Conservation (phyloP, 37 sponge, comb jelly and placozoan species). For the Cladorhizidae sp. region DNA sequence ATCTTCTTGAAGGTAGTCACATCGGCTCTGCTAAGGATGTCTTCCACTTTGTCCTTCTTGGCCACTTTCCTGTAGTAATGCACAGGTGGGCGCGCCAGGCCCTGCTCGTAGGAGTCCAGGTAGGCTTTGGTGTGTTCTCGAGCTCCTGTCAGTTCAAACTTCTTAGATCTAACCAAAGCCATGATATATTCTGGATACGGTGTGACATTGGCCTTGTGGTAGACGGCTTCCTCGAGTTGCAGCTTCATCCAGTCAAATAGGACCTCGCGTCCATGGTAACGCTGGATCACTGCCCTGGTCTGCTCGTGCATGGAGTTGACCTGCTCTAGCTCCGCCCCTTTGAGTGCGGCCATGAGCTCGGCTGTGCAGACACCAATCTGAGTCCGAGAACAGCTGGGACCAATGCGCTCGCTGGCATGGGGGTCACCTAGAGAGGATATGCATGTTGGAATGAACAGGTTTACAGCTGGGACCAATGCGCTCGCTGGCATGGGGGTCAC, state of each 20-base stretch:
- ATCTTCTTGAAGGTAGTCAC: conserved; percentile 37
- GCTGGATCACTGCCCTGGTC: conserved; percentile 25
- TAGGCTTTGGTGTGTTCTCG: conserved; percentile 75
- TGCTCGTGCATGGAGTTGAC: conserved; percentile 45
- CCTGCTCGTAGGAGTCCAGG: conserved; percentile 58
- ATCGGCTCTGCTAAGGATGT: conserved; percentile 55
- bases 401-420: conserved; percentile 92
- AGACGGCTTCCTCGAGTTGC: conserved; percentile 71
- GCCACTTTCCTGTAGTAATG: conserved; percentile 80
- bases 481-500: conserved; percentile 95
- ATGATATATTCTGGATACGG: conserved; percentile 87
- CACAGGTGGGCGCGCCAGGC: conserved; percentile 61
- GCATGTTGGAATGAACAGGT: too few relatives aligned
- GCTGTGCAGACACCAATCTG: conserved; percentile 57
- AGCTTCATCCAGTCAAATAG: conserved; percentile 83
- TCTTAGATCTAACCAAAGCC: conserved; percentile 8
- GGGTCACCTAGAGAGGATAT: conserved; percentile 95
- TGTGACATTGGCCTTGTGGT: conserved; percentile 64
- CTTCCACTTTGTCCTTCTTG: conserved; percentile 67
- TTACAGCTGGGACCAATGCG: conserved; percentile 83
- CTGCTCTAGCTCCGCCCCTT: conserved; percentile 66
- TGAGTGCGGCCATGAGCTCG: conserved; percentile 57
- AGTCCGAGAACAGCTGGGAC: conserved; percentile 73
- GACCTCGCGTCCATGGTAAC: conserved; percentile 76
- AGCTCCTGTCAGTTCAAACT: conserved; percentile 41